Evolutionary conservation across 2,888 invertebrate species (phyloP), one percentile per base, ranked within the genome.

Genomic region (Drosophila putrida): DNA sequence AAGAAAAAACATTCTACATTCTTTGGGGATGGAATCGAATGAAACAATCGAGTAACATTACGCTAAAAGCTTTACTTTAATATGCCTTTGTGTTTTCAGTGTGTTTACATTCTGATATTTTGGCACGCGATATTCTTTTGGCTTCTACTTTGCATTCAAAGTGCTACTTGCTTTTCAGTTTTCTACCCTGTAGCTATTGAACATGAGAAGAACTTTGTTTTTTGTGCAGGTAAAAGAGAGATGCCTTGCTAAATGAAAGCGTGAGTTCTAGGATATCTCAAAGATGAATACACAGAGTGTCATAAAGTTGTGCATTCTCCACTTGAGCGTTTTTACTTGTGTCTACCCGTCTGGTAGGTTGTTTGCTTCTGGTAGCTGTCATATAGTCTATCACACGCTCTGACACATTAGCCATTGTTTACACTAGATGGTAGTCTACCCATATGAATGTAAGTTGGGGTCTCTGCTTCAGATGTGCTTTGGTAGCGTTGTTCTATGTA

Each of bases 81-180:
- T 46, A 36, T 67, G 46, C 53, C 65, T 63, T 58, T 71, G 60
- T 67, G 50, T 76, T 36, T 51, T 15, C 20, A 15, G n/a, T 36
- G 61, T 75, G 86, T 85, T 90, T 83, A 76, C 78, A 71, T 66
- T 71, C 53, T 78, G 75, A 81, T 80, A 88, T 82, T 88, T 86
- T 77, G 76, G 86, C 90, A 90, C 91, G 91, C 90, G 90, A 90
- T 90, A 84, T 88, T 75, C 86, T 84, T 90, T 85, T 77, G 62
- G 41, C 55, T 59, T 54, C 62, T 63, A 78, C 44, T 83, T 83
- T 87, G 79, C 75, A 72, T 47, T 66, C 73, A 66, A 59, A 77
- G 49, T 67, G 67, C 63, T 67, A 8, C 31, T 9, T 31, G 31
- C 31, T 31, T 6, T 6, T 31, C 9, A 51, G 27, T 33, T 41